These are phyloP conservation scores for Ciconia stormi DNA, from an alignment of 2,113 vertebrate species.

Conservation along the genomic window DNA sequence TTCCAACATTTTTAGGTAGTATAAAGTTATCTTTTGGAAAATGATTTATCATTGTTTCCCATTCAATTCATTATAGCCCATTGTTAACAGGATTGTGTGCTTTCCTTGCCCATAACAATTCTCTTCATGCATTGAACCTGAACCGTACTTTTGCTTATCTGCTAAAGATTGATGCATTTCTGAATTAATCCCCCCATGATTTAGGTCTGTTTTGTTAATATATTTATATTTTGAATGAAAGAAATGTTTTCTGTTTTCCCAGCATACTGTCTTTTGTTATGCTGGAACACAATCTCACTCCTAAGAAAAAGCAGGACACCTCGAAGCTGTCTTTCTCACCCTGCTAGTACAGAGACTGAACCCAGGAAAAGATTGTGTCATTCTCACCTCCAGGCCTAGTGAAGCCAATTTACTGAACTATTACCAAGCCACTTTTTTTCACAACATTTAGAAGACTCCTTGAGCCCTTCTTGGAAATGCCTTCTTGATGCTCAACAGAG, in stretches of 20 bases:
- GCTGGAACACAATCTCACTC: not conserved
- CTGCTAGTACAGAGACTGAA: not conserved
- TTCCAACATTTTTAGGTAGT: not conserved
- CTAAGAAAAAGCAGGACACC: not conserved
- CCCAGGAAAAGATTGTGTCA: not conserved
- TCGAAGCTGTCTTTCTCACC: not conserved
- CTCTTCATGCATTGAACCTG: not conserved
- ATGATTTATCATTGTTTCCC: not conserved
- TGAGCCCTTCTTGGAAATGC: not conserved
- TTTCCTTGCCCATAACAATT: not conserved
- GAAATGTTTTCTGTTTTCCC: not conserved
- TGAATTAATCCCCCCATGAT: not conserved
- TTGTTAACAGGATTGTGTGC: not conserved
- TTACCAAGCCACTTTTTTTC: not conserved
- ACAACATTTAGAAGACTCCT: not conserved
- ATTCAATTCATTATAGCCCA: not conserved
- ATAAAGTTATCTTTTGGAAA: not conserved
- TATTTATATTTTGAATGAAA: not conserved
- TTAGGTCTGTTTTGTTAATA: not conserved
- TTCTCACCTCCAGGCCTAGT: not conserved
- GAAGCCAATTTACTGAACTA: not conserved
- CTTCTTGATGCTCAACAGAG: not conserved
- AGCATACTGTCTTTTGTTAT: not conserved
- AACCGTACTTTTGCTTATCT: not conserved
- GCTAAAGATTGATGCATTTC: not conserved